Base-by-base conservation (phyloP, 2,888 invertebrate species). In the Eubasilissa splendida region DNA sequence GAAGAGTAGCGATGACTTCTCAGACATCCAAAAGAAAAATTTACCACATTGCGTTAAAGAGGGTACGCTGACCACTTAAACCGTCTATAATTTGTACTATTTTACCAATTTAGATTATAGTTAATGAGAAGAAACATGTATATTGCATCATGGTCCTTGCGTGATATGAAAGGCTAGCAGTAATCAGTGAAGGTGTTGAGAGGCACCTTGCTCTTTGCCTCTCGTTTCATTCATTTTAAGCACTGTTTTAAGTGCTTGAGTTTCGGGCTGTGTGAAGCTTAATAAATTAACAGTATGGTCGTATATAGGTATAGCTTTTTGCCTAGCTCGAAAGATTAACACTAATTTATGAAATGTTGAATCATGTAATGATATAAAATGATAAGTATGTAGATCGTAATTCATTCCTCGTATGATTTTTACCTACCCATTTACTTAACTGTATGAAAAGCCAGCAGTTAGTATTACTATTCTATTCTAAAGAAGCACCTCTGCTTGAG, bases 201-300 rank as follows among this genome's bases (percentile, higher is more conserved):
- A 66, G 75, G 66, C 52, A 22, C 52, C 71, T 63, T 53, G 74
- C 65, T 63, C 75, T 56, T 42, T 79, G 76, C 70, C 76, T 76
- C 76, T 80, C 73, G 68, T 74, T 79, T 88, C 88, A 88, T 89
- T 89, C 88, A 88, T 89, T 89, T 89, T 90, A 89, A 90, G 92
- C 92, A 92, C 92, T 92, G 92, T 92, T 92, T 92, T 92, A 92
- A 92, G 92, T 92, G 92, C 92, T 92, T 91, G 89, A 91, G 88
- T 91, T 91, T 90, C 89, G 92, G 91, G 92, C 92, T 92, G 92
- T 92, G 92, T 91, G 91, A 91, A 90, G 90, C 91, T 91, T 91
- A 86, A 86, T 85, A 85, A 85, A 86, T 42, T 42, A 85, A 87
- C 84, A 78, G 82, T 85, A 89, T 89, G 88, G 88, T 89, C 89